These are phyloP conservation scores for Hyposoter dolosus DNA, from an alignment of 2,888 invertebrate genomes.

Conservation along the genomic window DNA sequence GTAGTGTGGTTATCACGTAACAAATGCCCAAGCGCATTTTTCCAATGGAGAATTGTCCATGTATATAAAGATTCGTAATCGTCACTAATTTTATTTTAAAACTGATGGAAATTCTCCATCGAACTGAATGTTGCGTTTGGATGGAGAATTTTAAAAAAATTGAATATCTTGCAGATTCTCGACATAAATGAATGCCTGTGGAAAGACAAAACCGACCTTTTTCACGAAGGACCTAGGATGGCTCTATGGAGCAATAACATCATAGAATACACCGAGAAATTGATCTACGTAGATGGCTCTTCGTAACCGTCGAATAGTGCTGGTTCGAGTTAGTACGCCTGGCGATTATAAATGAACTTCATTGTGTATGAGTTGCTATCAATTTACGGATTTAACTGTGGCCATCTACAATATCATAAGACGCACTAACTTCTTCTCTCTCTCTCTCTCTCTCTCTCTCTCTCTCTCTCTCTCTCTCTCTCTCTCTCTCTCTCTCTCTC, in stretches of 20 bases:
- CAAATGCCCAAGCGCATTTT: no score
- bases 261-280: slow-evolving; percentile 47
- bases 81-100: neutral
- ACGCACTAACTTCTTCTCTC: slow-evolving; percentile 69
- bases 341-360: slow-evolving; percentile 82
- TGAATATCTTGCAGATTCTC: neutral
- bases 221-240: slow-evolving; percentile 25
- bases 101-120: neutral
- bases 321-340: slow-evolving; percentile 78
- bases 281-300: slow-evolving; percentile 70
- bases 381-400: slow-evolving; percentile 82
- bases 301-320: slow-evolving; percentile 76
- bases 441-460: slow-evolving; percentile 69
- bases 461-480: slow-evolving; percentile 51
- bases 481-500: slow-evolving; percentile 58
- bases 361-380: slow-evolving; percentile 84
- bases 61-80: neutral
- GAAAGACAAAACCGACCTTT: neutral
- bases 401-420: slow-evolving; percentile 69
- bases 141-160: neutral
- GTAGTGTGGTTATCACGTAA: no score
- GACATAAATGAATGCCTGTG: neutral
- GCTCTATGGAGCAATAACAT: slow-evolving; percentile 45
- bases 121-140: neutral
- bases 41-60: no score